phyloP scores from a whole-genome alignment of 2,797 vertebrate species.

The Jordanella pulchra region DNA sequence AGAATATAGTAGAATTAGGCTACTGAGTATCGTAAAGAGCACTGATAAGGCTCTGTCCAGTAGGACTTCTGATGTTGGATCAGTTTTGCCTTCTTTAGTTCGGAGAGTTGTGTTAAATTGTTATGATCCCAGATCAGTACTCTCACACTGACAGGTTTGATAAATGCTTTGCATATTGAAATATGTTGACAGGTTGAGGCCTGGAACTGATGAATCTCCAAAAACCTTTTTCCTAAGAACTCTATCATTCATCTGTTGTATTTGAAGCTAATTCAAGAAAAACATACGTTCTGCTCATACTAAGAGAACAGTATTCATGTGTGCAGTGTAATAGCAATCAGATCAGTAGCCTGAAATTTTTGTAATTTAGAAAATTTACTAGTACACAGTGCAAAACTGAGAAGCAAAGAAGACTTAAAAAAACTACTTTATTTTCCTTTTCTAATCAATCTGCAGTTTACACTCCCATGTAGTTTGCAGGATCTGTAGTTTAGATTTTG shows the following conservation, averaged over 20 bases:
- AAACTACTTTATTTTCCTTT: constrained; percentile 6
- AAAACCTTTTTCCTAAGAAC: constrained; percentile 17
- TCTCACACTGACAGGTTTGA: constrained; percentile 40
- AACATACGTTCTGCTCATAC: neutral
- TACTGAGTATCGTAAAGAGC: constrained; percentile 26
- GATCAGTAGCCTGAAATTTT: constrained; percentile 7
- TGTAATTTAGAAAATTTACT: neutral
- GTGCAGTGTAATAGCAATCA: neutral
- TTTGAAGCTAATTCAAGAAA: constrained; percentile 14
- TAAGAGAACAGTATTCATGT: neutral
- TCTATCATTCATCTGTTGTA: constrained; percentile 22
- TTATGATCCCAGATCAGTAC: constrained; percentile 48
- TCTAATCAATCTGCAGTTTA: constrained; percentile 20
- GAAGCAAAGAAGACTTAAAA: neutral
- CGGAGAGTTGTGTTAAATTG: constrained; percentile 12
- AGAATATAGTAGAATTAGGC: constrained; percentile 27
- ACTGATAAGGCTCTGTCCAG: constrained; percentile 41
- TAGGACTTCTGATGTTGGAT: constrained; percentile 50
- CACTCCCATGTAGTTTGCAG: constrained; percentile 12
- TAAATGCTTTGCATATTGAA: constrained; percentile 31
- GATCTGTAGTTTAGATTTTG: constrained; percentile 12
- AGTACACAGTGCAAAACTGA: neutral
- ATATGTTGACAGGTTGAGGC: constrained; percentile 30
- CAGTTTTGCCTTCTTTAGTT: constrained; percentile 28
- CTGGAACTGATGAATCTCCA: constrained; percentile 8